Percentiles rank a stretch among this genome's conserved stretches.
phyloP scores from a whole-genome alignment of 2,797 vertebrate genomes.

The Sebastes steindachneri region DNA sequence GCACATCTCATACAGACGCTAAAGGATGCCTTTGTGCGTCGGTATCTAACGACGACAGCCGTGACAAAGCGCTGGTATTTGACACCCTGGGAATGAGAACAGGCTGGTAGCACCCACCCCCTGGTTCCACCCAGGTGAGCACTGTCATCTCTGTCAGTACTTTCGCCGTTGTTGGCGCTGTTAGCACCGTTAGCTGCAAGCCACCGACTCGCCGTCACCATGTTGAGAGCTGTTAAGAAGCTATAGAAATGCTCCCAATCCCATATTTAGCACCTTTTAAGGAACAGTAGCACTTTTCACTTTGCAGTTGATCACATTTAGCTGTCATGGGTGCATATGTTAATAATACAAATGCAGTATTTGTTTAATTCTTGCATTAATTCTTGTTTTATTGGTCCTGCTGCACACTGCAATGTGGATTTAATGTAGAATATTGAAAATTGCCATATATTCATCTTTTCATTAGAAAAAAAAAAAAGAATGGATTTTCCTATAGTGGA shows the following conservation, averaged over 20 bases:
- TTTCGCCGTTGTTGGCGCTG: background rate
- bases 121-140: background rate
- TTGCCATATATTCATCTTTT: conserved; percentile 2
- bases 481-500: conserved; percentile 6
- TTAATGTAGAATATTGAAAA: conserved; percentile 34
- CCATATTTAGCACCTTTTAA: background rate
- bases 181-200: background rate
- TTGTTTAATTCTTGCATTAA: conserved; percentile 10
- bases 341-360: conserved; percentile 4
- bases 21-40: too few relatives aligned
- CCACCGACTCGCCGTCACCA: background rate
- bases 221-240: background rate
- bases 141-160: background rate
- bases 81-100: too few relatives aligned
- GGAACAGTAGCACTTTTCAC: background rate
- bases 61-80: too few relatives aligned
- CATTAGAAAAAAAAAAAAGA: conserved; percentile 4
- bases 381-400: background rate
- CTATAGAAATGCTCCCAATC: background rate
- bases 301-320: conserved; percentile 9
- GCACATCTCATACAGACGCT: too few relatives aligned
- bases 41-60: too few relatives aligned
- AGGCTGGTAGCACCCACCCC: background rate
- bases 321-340: background rate
- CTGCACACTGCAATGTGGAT: conserved; percentile 1